Evolutionary conservation across 1,140 invertebrate species (phyloP), one percentile per base, ranked within the genome.

Genomic region (Lordiphosa clarofinis): DNA sequence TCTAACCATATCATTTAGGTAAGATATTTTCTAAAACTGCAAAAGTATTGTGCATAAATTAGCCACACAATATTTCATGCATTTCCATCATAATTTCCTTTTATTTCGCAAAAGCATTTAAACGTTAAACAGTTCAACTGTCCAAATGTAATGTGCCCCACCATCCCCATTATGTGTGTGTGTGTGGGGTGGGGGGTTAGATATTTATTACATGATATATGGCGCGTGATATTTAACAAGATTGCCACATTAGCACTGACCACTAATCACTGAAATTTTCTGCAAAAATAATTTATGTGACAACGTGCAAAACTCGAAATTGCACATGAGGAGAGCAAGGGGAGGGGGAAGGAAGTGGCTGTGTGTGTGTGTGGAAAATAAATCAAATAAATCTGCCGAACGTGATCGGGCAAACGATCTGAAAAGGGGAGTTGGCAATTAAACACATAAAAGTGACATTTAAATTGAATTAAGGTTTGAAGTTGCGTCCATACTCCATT

Each of bases 341-440:
- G 1, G 11, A 5, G n/a, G 48, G 40, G 10, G 35, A 47, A 47
- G 28, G 42, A 57, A 56, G 59, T 35, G 24, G 4, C 24, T 28
- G 24, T 28, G 24, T 24, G 21, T 24, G 21, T 24, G 50, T 70
- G 72, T 46, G 61, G 67, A 56, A 57, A 62, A 76, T 76, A 76
- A 76, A 76, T 76, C 73, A 76, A 72, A 71, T 76, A 76, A 76
- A 71, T 54, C 73, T 67, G 67, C 54, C 44, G 52, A 76, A 76
- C 73, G 73, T 76, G 73, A 76, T 76, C 73, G 73, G 66, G 24
- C 24, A 76, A 76, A 69, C 56, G 47, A 55, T 48, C 36, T 33
- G 11, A 65, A 12, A 15, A 24, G 56, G 15, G 43, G 33, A 24
- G 12, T 28, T 39, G 38, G 21, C 56, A 65, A 65, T 72, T 55